Conservation (phyloP, 2,113 vertebrate species). For the Leucosticte australis region DNA sequence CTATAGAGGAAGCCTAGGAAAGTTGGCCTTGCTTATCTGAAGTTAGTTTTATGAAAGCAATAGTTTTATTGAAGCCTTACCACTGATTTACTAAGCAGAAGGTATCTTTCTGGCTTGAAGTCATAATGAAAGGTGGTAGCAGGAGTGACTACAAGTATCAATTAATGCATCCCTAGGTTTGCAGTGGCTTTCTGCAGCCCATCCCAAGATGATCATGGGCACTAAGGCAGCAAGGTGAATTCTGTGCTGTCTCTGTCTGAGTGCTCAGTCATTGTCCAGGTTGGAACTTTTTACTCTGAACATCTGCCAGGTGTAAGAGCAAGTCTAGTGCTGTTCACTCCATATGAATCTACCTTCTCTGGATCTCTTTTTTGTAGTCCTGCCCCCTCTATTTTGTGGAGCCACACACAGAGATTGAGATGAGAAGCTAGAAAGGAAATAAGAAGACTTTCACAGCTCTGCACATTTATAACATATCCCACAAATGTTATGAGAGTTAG, state of each 20-base stretch:
- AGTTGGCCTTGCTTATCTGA: neutral
- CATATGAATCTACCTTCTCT: neutral
- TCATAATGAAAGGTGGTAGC: neutral
- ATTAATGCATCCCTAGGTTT: neutral
- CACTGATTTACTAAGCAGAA: neutral
- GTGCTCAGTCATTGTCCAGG: accelerated
- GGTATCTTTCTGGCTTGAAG: neutral
- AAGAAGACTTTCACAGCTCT: neutral
- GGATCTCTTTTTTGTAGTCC: neutral
- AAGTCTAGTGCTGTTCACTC: neutral
- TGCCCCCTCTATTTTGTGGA: neutral
- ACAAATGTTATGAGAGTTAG: neutral
- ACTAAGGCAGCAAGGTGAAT: neutral
- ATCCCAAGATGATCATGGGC: neutral
- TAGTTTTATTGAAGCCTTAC: neutral
- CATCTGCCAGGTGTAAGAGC: neutral
- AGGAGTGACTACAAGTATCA: neutral
- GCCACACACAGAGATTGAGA: neutral
- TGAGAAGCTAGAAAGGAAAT: neutral
- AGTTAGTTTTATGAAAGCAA: neutral
- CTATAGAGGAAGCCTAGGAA: neutral
- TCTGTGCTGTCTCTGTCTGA: neutral
- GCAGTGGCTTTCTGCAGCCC: neutral
- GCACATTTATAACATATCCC: neutral
- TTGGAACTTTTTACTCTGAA: neutral